These are phyloP conservation scores for Neuroscelio doddi DNA, from an alignment of 2,888 invertebrate genomes.

Conservation along the genomic window DNA sequence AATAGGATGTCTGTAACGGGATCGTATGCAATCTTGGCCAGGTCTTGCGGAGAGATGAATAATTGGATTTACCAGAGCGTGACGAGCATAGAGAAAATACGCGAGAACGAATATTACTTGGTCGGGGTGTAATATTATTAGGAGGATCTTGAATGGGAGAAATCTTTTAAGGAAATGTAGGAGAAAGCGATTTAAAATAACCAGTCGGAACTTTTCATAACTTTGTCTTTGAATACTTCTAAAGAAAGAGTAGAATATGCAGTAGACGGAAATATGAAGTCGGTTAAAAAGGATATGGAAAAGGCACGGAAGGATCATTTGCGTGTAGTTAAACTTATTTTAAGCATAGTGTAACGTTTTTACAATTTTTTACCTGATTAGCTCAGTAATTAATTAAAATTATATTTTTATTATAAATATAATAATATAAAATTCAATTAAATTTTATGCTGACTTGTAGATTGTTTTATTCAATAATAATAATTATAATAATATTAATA, in stretches of 20 bases:
- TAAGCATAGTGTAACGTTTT: too few relatives aligned
- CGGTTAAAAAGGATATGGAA: too few relatives aligned
- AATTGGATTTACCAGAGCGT: slow-evolving; percentile 27
- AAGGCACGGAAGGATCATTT: too few relatives aligned
- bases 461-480: too few relatives aligned
- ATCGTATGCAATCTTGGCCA: slow-evolving; percentile 20
- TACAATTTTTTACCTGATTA: too few relatives aligned
- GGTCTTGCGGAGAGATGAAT: slow-evolving; percentile 21
- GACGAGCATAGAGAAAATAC: slow-evolving; percentile 22
- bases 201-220: neutral
- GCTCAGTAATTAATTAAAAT: too few relatives aligned
- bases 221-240: slow-evolving; percentile 1
- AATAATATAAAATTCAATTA: too few relatives aligned
- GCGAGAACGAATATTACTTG: slow-evolving; percentile 15
- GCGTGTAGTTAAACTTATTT: too few relatives aligned
- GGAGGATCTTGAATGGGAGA: slow-evolving; percentile 10
- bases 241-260: neutral
- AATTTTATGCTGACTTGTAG: too few relatives aligned
- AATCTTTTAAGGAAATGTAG: slow-evolving; percentile 3
- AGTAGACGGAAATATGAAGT: neutral
- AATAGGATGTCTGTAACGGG: slow-evolving; percentile 1
- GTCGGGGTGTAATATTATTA: slow-evolving; percentile 3
- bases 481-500: too few relatives aligned
- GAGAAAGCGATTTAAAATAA: slow-evolving; percentile 1
- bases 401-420: too few relatives aligned